Evolutionary conservation across 2,888 invertebrate species (phyloP), one percentile per base, ranked within the genome.

Genomic region (Unio pictorum): DNA sequence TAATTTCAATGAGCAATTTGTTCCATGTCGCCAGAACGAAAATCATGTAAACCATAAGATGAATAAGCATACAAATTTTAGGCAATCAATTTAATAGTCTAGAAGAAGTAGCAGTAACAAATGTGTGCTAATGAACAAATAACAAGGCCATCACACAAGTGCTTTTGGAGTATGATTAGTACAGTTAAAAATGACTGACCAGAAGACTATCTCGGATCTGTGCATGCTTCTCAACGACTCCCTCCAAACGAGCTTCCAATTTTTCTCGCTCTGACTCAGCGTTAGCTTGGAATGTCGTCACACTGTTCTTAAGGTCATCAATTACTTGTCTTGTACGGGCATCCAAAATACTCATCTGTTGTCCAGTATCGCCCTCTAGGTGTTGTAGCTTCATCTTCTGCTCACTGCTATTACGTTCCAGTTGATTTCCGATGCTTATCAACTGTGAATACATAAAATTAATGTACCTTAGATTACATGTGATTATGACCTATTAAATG

Each of bases 261-360:
- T 87, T 86, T 64, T 89, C 89, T 57, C 86, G 72, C 66, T 89
- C 89, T 1, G 80, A 79, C 26, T 86, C 86, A 26, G 83, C 79
- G 28, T 75, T 76, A 18, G 77, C 67, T 55, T 85, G 83, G 67
- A 78, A 78, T 7, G 79, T 73, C 8, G 73, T 67, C 45, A 89
- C 69, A n/a, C 72, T 79, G 54, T 82, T 81, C 66, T 84, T 84
- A 59, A 86, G 72, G 55, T 89, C 89, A 20, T 88, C 86, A 20
- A 88, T 78, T 67, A 87, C 64, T 66, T 81, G 79, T 23, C 83
- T 74, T 8, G 89, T 88, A 55, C 84, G 84, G 26, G 81, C 73
- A 68, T 89, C 88, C 17, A 89, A 78, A 67, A 83, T 81, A 3
- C 83, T 81, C 73, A 89, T 72, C 71, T 88, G 85, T 55, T 85